Evolutionary conservation across 2,797 vertebrate genomes (phyloP), one percentile per base, ranked within the genome.

Genomic region (Potorous gilbertii): DNA sequence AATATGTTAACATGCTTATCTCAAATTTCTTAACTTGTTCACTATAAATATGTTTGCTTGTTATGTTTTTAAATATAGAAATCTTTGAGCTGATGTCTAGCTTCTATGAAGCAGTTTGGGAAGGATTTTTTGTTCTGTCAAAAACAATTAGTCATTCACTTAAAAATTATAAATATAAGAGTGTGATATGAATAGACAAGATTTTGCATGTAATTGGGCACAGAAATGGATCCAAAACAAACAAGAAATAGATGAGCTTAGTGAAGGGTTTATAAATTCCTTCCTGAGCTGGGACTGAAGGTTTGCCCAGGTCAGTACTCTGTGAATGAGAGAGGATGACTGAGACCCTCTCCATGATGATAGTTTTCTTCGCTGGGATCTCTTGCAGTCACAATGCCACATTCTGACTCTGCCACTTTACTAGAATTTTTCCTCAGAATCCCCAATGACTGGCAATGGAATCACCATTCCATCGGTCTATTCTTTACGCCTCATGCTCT

Each of bases 111-210:
- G 91, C 92, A 0, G 1, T 94, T 55, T 34, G 66, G 93, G 93
- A 97, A 94, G 24, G 87, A 54, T 5, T 94, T 94, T 96, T 95
- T 96, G 27, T 81, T 21, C 16, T 92, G 87, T 94, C 56, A 94
- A 92, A 96, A 81, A 16, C 0, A 94, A 93, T 96, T 91, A 62
- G 50, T 94, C 94, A 66, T 52, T 96, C 96, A 0, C 94, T 94
- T 97, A 52, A 24, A 96, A 24, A 3, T 94, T 46, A 5, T 95
- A 93, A 96, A 92, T 56, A 13, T 92, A 90, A 93, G 21, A 40
- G 2, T 21, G 97, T 94, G 11, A 92, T 13, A 66, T 62, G 59
- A 54, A 52, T 93, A 92, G 54, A 91, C 5, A 4, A 93, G 56
- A 81, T 54, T 24, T 97, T 96, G 50, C 87, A 57, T 28, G 0